Evolutionary conservation across 2,888 invertebrate species (phyloP).

Genomic region (Caenorhabditis macrosperma): DNA sequence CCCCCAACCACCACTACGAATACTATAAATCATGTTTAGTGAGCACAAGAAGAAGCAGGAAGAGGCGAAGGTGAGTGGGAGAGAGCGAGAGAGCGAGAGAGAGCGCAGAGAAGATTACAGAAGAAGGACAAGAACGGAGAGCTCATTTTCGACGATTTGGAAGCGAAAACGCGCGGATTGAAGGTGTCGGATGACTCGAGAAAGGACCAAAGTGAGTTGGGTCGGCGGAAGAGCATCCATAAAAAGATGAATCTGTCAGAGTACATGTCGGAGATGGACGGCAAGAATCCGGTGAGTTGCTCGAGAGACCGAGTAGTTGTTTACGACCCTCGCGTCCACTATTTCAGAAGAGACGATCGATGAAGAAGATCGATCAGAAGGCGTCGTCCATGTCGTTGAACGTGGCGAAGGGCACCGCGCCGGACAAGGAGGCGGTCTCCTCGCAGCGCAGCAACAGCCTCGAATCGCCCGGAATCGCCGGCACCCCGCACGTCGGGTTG

Average conservation of each 20-base stretch:
- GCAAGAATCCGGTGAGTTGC: slow-evolving; percentile 31
- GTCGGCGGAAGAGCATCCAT: slow-evolving; percentile 23
- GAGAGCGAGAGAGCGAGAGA: background rate
- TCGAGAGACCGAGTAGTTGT: background rate
- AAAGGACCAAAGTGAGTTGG: slow-evolving; percentile 37
- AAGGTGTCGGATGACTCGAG: slow-evolving; percentile 29
- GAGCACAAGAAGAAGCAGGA: slow-evolving; percentile 49
- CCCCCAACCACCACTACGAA: background rate
- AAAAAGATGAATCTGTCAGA: slow-evolving; percentile 51
- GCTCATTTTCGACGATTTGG: slow-evolving; percentile 48
- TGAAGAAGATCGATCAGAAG: slow-evolving; percentile 44
- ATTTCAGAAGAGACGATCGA: slow-evolving; percentile 45
- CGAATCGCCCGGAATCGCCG: slow-evolving; percentile 23
- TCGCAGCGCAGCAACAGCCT: slow-evolving; percentile 47
- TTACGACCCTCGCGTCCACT: too few relatives aligned
- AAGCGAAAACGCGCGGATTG: slow-evolving; percentile 39
- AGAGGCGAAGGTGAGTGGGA: slow-evolving; percentile 26
- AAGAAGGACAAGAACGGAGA: slow-evolving; percentile 33
- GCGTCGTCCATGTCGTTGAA: slow-evolving; percentile 48
- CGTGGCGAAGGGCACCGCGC: background rate
- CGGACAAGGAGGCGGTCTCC: slow-evolving; percentile 24
- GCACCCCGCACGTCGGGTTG: slow-evolving; percentile 19
- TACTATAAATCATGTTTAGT: slow-evolving; percentile 25
- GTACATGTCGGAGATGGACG: slow-evolving; percentile 48
- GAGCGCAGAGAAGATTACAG: background rate